These are phyloP conservation scores for Saccostrea glomerata DNA, from an alignment of 1,140 invertebrate genomes.

Conservation along the genomic window DNA sequence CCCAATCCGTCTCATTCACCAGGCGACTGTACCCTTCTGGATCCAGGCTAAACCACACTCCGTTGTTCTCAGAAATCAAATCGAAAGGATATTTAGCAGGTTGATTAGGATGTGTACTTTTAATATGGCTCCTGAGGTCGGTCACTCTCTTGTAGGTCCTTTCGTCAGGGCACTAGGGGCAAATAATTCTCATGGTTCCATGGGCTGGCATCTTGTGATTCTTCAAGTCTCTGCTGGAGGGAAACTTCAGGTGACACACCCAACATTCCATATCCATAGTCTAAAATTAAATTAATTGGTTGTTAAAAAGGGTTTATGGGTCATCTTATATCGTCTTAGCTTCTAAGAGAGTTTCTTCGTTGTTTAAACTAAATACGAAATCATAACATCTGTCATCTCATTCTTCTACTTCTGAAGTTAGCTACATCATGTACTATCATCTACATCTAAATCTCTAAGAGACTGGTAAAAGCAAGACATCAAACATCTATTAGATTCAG, in stretches of 20 bases:
- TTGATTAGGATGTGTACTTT: neutral
- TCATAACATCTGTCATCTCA: no score
- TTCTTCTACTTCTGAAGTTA: no score
- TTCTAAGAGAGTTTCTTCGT: no score
- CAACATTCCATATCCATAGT: neutral
- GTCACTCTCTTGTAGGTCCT: neutral
- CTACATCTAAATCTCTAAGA: no score
- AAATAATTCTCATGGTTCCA: conserved; percentile 30
- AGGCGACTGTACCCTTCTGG: neutral
- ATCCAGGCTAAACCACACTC: neutral
- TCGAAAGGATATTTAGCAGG: neutral
- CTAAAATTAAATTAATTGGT: neutral
- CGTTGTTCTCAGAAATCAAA: neutral
- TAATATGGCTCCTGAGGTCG: neutral
- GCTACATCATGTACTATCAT: no score
- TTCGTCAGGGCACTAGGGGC: conserved; percentile 42
- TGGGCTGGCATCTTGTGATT: conserved; percentile 37
- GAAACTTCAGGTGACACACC: conserved; percentile 8
- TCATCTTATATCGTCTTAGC: no score
- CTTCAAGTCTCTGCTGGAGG: conserved; percentile 24
- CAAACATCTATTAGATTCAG: no score
- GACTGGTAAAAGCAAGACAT: no score
- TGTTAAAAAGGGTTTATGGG: neutral
- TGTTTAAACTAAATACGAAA: no score
- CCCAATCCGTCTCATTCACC: neutral